Evolutionary conservation across 2,888 invertebrate species (phyloP), one percentile per base, ranked within the genome.

Genomic region (Epirrhoe alternata): DNA sequence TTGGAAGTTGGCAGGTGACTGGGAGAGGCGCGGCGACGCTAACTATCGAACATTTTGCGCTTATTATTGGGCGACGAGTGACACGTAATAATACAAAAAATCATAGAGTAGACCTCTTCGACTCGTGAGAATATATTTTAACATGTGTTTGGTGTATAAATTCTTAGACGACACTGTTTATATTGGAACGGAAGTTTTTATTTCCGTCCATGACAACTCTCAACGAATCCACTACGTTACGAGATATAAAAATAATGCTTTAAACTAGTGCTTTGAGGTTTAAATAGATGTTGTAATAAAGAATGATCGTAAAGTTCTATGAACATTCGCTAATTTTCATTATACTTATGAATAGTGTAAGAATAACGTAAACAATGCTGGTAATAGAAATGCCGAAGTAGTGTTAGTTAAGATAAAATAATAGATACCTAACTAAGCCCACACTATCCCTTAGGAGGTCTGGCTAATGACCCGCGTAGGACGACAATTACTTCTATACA

Each of bases 131-230:
- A 72, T 68, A 70, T 74, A 70, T 74, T 72, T 69, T 66, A 77
- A 61, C 75, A 80, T 80, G 70, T 80, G 77, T 79, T 79, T 75
- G 73, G 66, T 74, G 52, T 75, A 76, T 76, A 80, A 77, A 82
- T 81, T 81, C 74, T 77, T 78, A 60, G 72, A 66, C 60, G 78
- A 77, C 78, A 80, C 71, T 78, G 74, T 75, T 75, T 77, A 75
- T 71, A 70, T 76, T 72, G 61, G 68, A 77, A 75, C 74, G 74
- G 74, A 77, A 75, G 74, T 78, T 73, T 77, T 72, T 73, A 70
- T 77, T 78, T 75, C 52, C 42, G 67, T 67, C 69, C 66, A 66
- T 69, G 73, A 77, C 74, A 76, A 73, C 64, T 58, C 64, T 69
- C 66, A 1, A 47, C 10, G 12, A 70, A 77, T 76, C 72, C 63